These are phyloP conservation scores for Etheostoma spectabile DNA, from an alignment of 2,113 vertebrate species.

Conservation along the genomic window DNA sequence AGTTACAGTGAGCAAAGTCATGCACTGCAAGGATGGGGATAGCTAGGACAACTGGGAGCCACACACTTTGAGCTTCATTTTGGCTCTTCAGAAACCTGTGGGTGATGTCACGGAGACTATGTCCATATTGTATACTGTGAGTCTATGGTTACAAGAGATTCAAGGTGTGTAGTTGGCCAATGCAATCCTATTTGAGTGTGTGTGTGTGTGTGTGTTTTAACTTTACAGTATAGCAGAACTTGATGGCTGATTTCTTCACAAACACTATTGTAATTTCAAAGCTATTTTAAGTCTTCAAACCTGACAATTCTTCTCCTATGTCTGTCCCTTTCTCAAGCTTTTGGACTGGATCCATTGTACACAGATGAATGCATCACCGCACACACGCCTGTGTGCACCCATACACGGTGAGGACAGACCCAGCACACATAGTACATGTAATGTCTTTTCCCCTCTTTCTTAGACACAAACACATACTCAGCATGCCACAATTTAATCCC, in stretches of 20 bases:
- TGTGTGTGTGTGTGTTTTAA: no score
- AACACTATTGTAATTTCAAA: not conserved
- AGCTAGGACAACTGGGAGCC: no score
- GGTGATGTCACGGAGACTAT: no score
- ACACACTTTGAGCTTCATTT: no score
- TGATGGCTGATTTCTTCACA: not conserved
- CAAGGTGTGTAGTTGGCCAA: no score
- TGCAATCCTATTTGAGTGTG: not conserved
- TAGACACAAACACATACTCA: slow-evolving; percentile 3
- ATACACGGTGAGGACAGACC: not conserved
- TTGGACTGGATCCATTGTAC: not conserved
- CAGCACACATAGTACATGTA: slow-evolving; percentile 1
- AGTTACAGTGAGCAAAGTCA: no score
- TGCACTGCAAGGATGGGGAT: no score
- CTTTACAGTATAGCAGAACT: not conserved
- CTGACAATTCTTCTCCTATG: not conserved
- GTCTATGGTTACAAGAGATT: no score
- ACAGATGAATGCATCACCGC: slow-evolving; percentile 21
- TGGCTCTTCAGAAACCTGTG: no score
- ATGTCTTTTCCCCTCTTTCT: no score
- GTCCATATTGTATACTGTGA: no score
- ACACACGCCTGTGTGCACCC: not conserved
- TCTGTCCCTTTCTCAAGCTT: slow-evolving; percentile 7
- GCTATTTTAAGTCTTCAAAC: not conserved
- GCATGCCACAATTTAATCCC: slow-evolving; percentile 58